Conservation (phyloP, 1,140 invertebrate species). For the Drosophila ambigua region DNA sequence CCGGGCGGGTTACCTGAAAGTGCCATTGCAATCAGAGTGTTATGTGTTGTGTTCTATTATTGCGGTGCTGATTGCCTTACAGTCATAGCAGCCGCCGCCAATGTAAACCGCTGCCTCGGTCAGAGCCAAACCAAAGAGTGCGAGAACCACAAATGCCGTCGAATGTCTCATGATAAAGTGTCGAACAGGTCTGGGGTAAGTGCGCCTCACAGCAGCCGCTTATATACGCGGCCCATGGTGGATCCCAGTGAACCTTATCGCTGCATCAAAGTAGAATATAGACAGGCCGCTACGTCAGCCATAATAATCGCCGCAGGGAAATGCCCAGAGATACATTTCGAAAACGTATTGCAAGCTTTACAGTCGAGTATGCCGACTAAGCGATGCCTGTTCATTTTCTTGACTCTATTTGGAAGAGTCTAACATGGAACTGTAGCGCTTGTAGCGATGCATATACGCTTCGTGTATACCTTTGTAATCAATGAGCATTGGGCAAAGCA, state of each 20-base stretch:
- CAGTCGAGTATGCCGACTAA: no score
- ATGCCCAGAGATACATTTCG: slow-evolving; percentile 34
- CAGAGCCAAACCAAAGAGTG: slow-evolving; percentile 45
- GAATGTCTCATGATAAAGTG: slow-evolving; percentile 47
- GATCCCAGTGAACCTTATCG: slow-evolving; percentile 30
- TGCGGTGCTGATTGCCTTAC: slow-evolving; percentile 37
- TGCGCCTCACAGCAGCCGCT: slow-evolving; percentile 35
- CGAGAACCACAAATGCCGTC: slow-evolving; percentile 43
- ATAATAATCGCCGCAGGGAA: slow-evolving; percentile 38
- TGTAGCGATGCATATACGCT: no score
- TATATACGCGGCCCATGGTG: slow-evolving; percentile 49
- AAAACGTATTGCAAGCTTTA: neutral
- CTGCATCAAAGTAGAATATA: slow-evolving; percentile 25
- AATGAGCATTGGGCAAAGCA: neutral
- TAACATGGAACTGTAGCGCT: no score
- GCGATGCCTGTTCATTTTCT: no score
- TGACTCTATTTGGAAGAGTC: no score
- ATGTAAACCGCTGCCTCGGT: slow-evolving; percentile 67
- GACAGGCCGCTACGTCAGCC: slow-evolving; percentile 33
- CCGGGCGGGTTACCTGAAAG: slow-evolving; percentile 69
- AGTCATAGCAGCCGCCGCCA: slow-evolving; percentile 70
- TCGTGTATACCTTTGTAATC: no score
- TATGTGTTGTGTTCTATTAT: slow-evolving; percentile 19
- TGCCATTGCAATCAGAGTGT: slow-evolving; percentile 15
- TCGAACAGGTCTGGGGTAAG: slow-evolving; percentile 60